These are phyloP conservation scores for Oxyruncus cristatus DNA, from an alignment of 2,113 vertebrate species.

Conservation along the genomic window DNA sequence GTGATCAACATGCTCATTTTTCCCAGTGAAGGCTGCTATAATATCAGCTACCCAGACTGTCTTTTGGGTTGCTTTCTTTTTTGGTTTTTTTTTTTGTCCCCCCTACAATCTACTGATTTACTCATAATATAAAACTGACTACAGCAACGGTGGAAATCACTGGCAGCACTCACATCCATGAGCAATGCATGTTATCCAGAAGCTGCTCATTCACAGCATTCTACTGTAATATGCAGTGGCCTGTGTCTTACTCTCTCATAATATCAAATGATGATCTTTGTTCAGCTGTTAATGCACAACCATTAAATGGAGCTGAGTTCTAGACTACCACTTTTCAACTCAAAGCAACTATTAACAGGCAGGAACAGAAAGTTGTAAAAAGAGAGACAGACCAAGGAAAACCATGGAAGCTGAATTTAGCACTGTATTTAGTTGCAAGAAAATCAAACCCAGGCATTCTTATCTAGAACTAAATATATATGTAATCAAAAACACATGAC, in stretches of 20 bases:
- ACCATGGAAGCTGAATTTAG: not conserved
- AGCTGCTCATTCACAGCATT: not conserved
- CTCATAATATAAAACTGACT: not conserved
- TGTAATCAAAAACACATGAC: not conserved
- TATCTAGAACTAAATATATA: not conserved
- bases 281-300: not conserved
- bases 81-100: not conserved
- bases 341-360: not conserved
- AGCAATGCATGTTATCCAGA: not conserved
- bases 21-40: not conserved
- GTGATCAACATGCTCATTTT: not conserved
- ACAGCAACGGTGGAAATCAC: not conserved
- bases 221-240: not conserved
- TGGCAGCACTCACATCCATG: not conserved
- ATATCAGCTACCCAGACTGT: not conserved
- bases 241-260: not conserved
- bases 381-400: not conserved
- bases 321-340: not conserved
- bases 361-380: not conserved
- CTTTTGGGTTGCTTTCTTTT: not conserved
- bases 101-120: not conserved
- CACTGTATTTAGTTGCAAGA: not conserved
- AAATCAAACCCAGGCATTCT: not conserved
- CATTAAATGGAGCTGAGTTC: not conserved
- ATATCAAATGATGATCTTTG: not conserved